These are phyloP conservation scores for Hemiprocne comata DNA, from an alignment of 2,113 vertebrate species.

Conservation along the genomic window DNA sequence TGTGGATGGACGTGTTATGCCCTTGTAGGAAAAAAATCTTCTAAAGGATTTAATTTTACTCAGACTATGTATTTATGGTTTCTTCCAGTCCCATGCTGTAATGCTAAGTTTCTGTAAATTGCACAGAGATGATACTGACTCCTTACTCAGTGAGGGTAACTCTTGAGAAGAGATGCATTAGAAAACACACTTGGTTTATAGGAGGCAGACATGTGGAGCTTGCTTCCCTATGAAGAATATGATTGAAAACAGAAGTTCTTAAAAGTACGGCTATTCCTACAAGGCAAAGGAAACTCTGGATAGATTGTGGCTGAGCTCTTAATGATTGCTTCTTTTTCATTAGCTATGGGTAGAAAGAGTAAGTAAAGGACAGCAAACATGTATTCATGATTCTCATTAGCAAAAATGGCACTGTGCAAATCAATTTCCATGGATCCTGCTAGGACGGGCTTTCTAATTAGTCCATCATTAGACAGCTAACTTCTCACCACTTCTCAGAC, in stretches of 20 bases:
- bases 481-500: slow-evolving; percentile 45
- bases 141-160: neutral
- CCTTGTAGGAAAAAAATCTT: neutral
- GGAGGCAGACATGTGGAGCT: neutral
- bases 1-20: neutral
- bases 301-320: neutral
- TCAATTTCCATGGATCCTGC: slow-evolving; percentile 71
- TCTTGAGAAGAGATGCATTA: neutral
- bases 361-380: slow-evolving; percentile 49
- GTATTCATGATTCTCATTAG: slow-evolving; percentile 54
- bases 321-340: slow-evolving; percentile 22
- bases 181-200: neutral
- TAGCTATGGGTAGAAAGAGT: slow-evolving; percentile 37
- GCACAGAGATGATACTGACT: neutral
- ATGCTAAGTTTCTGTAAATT: neutral
- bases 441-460: slow-evolving; percentile 68
- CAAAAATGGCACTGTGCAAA: slow-evolving; percentile 66
- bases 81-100: neutral
- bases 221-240: neutral
- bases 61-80: slow-evolving; percentile 24
- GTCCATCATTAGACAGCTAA: slow-evolving; percentile 60
- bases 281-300: neutral
- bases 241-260: slow-evolving; percentile 22
- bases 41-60: slow-evolving; percentile 56
- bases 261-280: neutral